Base-by-base conservation (phyloP, 2,797 vertebrate species). In the Anabas testudineus region DNA sequence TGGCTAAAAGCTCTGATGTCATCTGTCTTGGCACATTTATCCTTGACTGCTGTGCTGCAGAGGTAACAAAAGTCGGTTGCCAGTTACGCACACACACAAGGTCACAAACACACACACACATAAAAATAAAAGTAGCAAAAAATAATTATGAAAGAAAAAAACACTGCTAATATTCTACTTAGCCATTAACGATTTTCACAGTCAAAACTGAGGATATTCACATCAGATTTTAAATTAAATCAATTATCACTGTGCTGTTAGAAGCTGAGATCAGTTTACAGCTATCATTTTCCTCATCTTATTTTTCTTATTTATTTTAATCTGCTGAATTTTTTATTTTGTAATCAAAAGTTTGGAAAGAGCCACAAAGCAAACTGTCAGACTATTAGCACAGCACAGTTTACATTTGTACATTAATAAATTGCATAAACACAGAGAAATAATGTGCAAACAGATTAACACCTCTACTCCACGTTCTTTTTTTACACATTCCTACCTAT, bases 1-100 rank as follows among this genome's bases (percentile, higher is more conserved):
- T 67, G 74, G 61, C 76, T 82, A 64, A 72, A 71, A 78, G 65
- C 71, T 71, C 74, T 63, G 45, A 60, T 60, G 74, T 71, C 85
- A 88, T 89, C 81, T 76, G 83, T 83, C 81, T 81, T 55, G n/a
- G 52, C 78, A 69, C 78, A 64, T 65, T 81, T 53, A 51, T 30
- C 39, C 58, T 69, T 62, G 45, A 71, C 37, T 53, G 65, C 36
- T 61, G 43, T 19, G 36, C 63, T 48, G 63, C 24, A 67, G 55
- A 43, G 47, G 41, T 13, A 36, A 45, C 61, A 48, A 45, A 66
- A 5, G 39, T 34, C 51, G 37, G 22, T 30, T 36, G 51, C 39
- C 60, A 80, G 49, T 67, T 61, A 42, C 7, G 5, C 69, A 39
- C 41, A 63, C n/a, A 9, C 41, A 68, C 21, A 90, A 45, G 19